Percentiles rank a stretch among this genome's conserved stretches.
Evolutionary conservation across 2,888 invertebrate genomes (phyloP).

Genomic region (Plagodis pulveraria): DNA sequence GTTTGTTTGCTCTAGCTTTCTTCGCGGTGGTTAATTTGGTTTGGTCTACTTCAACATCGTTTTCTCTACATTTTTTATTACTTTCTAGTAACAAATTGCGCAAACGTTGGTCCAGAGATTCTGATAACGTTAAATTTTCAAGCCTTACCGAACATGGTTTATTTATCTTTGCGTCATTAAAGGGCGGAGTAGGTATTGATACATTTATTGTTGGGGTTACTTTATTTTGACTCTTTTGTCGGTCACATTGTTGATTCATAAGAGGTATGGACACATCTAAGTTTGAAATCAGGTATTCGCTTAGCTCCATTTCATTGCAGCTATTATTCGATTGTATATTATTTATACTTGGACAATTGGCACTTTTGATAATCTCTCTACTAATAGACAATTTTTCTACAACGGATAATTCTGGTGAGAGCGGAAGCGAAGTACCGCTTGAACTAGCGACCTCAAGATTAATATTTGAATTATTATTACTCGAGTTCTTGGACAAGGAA

Average conservation of each 20-base stretch:
- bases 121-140: slow-evolving; percentile 54
- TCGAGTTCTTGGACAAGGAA: slow-evolving; percentile 28
- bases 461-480: slow-evolving; percentile 21
- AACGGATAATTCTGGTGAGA: slow-evolving; percentile 73
- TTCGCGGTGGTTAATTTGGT: slow-evolving; percentile 27
- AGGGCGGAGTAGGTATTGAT: not conserved
- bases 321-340: slow-evolving; percentile 46
- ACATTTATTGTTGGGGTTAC: slow-evolving; percentile 19
- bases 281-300: slow-evolving; percentile 55
- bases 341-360: slow-evolving; percentile 50
- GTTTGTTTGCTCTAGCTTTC: slow-evolving; percentile 16
- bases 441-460: slow-evolving; percentile 49
- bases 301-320: slow-evolving; percentile 34
- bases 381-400: slow-evolving; percentile 71
- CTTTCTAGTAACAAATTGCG: slow-evolving; percentile 68
- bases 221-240: slow-evolving; percentile 42
- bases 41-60: slow-evolving; percentile 41
- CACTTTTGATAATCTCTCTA: slow-evolving; percentile 50
- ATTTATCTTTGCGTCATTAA: slow-evolving; percentile 54
- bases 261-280: slow-evolving; percentile 64
- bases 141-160: slow-evolving; percentile 55
- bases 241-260: slow-evolving; percentile 62
- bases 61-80: slow-evolving; percentile 58
- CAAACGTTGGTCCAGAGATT: slow-evolving; percentile 62
- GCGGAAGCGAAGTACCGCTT: slow-evolving; percentile 65